A percentile compares a stretch with the other conserved stretches of the same genome.
Conservation (phyloP, 2,888 invertebrate species). For the Phania funesta region DNA sequence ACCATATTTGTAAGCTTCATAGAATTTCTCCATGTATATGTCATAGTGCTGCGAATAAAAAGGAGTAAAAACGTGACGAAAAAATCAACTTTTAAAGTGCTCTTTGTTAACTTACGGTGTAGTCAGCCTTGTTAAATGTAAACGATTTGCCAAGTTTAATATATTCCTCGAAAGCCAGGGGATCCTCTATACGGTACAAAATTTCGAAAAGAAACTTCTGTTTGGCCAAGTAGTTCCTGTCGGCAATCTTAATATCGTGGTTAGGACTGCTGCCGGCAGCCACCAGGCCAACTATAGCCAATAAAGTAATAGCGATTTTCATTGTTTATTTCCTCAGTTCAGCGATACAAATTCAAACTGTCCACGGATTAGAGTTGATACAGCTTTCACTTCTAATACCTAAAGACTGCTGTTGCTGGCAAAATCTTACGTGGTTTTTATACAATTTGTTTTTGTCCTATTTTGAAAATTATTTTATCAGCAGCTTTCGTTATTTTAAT, state of each 20-base stretch:
- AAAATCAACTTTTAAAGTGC: too few species aligned
- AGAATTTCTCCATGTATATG: conserved; percentile 69
- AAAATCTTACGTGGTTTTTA: neutral
- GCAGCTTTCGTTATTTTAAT: too few species aligned
- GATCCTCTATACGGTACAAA: conserved; percentile 67
- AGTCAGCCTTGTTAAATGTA: conserved; percentile 63
- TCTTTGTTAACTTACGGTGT: conserved; percentile 31
- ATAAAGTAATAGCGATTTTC: conserved; percentile 74
- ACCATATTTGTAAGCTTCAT: conserved; percentile 69
- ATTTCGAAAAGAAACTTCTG: conserved; percentile 71
- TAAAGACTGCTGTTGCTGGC: conserved; percentile 70
- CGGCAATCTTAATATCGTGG: conserved; percentile 63
- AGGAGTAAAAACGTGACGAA: neutral
- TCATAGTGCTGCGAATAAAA: conserved; percentile 70
- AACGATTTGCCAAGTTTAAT: conserved; percentile 68
- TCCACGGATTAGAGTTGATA: conserved; percentile 62
- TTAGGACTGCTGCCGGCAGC: conserved; percentile 64
- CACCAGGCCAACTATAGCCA: conserved; percentile 74
- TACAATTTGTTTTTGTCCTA: neutral
- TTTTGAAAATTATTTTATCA: too few species aligned
- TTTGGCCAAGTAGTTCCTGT: conserved; percentile 68
- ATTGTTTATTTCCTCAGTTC: conserved; percentile 66
- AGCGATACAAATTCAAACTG: conserved; percentile 66
- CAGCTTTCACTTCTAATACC: conserved; percentile 71
- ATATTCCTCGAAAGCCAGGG: conserved; percentile 70